Evolutionary conservation across 2,113 vertebrate genomes (phyloP).

Genomic region (Chitala chitala): DNA sequence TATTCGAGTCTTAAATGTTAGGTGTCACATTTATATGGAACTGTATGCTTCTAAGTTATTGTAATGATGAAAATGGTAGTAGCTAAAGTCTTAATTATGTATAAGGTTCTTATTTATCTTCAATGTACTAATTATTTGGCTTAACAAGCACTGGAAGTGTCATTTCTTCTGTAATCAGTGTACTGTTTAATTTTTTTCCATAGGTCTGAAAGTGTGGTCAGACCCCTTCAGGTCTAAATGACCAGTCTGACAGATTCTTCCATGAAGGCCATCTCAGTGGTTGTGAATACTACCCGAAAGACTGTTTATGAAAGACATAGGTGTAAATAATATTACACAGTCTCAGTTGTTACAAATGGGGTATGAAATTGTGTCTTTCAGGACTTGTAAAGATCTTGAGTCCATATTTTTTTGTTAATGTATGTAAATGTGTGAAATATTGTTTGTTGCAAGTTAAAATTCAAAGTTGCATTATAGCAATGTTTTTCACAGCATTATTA

Average conservation of each 20-base stretch:
- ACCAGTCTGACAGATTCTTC: conserved; percentile 6
- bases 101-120: too few relatives aligned
- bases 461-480: too few relatives aligned
- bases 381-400: not conserved
- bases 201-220: conserved; percentile 67
- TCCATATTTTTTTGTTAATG: not conserved
- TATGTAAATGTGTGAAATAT: too few relatives aligned
- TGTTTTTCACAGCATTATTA: too few relatives aligned
- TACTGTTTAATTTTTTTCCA: not conserved
- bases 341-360: not conserved
- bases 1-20: too few relatives aligned
- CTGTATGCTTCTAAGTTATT: too few relatives aligned
- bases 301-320: not conserved
- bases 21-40: too few relatives aligned
- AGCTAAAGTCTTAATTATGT: too few relatives aligned
- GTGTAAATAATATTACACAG: not conserved
- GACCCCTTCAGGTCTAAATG: conserved; percentile 67
- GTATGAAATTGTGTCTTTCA: too few relatives aligned
- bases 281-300: not conserved
- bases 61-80: too few relatives aligned
- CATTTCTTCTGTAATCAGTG: not conserved
- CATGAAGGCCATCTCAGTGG: not conserved
- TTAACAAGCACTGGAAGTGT: not conserved
- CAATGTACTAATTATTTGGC: not conserved
- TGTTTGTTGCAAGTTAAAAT: too few relatives aligned